Evolutionary conservation across 2,888 invertebrate species (phyloP), one percentile per base, ranked within the genome.

Genomic region (Acrobasis consociella): DNA sequence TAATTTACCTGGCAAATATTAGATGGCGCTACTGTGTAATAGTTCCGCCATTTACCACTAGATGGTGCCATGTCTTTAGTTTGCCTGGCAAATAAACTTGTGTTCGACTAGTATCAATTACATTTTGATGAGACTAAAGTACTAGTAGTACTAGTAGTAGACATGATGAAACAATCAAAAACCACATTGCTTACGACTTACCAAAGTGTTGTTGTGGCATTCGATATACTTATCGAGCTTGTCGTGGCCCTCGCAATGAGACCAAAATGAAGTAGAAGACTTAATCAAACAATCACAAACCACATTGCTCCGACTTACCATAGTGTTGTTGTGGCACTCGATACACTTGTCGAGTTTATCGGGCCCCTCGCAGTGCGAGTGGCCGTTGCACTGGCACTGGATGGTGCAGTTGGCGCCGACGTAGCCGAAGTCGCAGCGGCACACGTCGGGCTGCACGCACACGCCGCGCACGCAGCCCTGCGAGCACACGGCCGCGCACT

Each of bases 371-470:
- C 99, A 99, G 82, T 98, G 95, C 64, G 98, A 96, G 88, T 99
- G 98, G 0, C 98, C 98, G 83, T 99, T 98, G 84, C 99, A 99
- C 82, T 97, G 96, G 83, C 99, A 99, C 86, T 97, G 97, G 67
- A 97, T 97, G 73, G 97, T 97, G 85, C 99, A 99, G 91, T 98
- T 98, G 71, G 96, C 95, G 62, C 99, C 98, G 31, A 99, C 98
- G 86, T 97, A 99, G 64, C 98, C 98, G 89, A 99, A 99, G 90
- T 97, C 96, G 82, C 99, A 99, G 67, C 95, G 94, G 78, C 99
- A 98, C 65, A 95, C 94, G 79, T 97, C 95, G 60, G 98, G 98
- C 75, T 96, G 95, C 17, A 97, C 91, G 83, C 98, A 98, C 16
- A 93, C 94, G 69, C 98, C 98, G 77, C 97, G 94, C 51, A 97